Evolutionary conservation across 1,140 invertebrate genomes (phyloP), one percentile per base, ranked within the genome.

Genomic region (Teleogryllus occipitalis): DNA sequence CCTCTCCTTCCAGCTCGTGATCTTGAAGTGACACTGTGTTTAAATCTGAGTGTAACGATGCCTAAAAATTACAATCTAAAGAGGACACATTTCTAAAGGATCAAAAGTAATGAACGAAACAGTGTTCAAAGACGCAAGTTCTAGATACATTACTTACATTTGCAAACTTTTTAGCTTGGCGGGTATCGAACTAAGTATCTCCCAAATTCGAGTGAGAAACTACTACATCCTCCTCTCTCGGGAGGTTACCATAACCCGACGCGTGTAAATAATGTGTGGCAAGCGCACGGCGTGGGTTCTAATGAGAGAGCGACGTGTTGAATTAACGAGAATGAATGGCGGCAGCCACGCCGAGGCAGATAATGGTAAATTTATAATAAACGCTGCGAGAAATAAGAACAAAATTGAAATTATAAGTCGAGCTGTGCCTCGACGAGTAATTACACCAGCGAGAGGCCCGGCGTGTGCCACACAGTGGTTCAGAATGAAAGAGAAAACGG

Each of bases 391-490:
- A 65, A 65, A 65, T 65, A 65, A 65, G 54, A 65, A 65, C 54
- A 65, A 65, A 65, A 65, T 65, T 65, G 54, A 65, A 65, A 65
- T 65, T 65, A 65, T 65, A 65, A 65, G 54, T 65, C 54, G 54
- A 65, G 54, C 54, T 65, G 54, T 18, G 54, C 54, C 54, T 18
- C 7, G 54, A 18, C 54, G 54, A 65, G 54, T 3, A 65, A 65
- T 65, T 65, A 65, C 54, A 65, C 54, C 2, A 65, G 10, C 10
- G 10, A 65, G 54, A 18, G 18, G 18, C 2, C 54, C 2, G 54
- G 54, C 10, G 54, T 14, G 54, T 65, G 1, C 2, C 2, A 14
- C 10, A 18, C 18, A 39, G 54, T 65, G 54, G 54, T 10, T 65
- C 10, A 18, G 54, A 65, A 14, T 10, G 54, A 18, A 65, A 7